Conservation (phyloP, 2,113 vertebrate genomes). For the Etheostoma spectabile region DNA sequence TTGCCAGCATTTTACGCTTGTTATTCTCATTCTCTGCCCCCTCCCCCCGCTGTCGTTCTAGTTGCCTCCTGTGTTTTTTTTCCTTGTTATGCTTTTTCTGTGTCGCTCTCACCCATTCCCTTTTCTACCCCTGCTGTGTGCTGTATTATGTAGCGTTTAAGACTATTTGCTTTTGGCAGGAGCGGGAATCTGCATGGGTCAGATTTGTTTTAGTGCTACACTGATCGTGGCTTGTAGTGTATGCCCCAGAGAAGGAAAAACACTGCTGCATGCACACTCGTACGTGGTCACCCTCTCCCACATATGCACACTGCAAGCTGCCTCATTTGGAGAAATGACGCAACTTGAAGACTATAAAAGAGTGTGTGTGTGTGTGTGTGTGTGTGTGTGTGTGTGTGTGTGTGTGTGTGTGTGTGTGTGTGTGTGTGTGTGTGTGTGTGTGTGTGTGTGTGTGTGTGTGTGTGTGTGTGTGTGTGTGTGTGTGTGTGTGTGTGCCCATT, state of each 20-base stretch:
- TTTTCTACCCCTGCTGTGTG: slow-evolving; percentile 2
- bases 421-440: background rate
- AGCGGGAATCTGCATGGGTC: slow-evolving; percentile 38
- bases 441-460: background rate
- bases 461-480: background rate
- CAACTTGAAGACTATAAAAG: slow-evolving; percentile 27
- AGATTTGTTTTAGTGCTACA: slow-evolving; percentile 45
- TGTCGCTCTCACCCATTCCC: slow-evolving; percentile 1
- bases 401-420: background rate
- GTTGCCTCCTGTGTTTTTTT: background rate
- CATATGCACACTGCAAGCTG: background rate
- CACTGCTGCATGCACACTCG: background rate
- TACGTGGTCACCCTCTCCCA: background rate
- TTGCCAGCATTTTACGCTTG: slow-evolving; percentile 35
- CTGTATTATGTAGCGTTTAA: slow-evolving; percentile 49
- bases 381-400: background rate
- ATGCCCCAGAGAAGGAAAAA: background rate
- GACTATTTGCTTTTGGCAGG: slow-evolving; percentile 57
- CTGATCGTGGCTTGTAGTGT: slow-evolving; percentile 29
- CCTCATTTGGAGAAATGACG: slow-evolving; percentile 22
- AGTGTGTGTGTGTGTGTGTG: background rate
- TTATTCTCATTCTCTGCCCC: slow-evolving; percentile 29
- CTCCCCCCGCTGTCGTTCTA: background rate
- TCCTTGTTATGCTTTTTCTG: slow-evolving; percentile 29
- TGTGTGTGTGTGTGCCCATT: background rate